These are phyloP conservation scores for Phaetusa simplex DNA, from an alignment of 2,113 vertebrate species.

Conservation along the genomic window DNA sequence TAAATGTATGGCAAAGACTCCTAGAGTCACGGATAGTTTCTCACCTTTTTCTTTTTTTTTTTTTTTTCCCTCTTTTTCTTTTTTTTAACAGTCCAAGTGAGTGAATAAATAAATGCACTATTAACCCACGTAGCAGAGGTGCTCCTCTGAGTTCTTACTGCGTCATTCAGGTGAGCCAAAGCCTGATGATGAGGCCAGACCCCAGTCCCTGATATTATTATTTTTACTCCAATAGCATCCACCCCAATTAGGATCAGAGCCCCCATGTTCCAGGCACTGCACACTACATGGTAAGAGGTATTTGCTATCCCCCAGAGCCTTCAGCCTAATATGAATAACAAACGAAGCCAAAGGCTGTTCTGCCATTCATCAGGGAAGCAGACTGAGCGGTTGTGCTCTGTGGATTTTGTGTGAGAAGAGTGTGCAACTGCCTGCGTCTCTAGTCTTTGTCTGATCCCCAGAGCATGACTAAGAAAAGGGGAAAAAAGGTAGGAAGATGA, in stretches of 20 bases:
- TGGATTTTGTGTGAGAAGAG: conserved; percentile 6
- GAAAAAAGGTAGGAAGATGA: conserved; percentile 42
- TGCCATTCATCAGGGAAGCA: not conserved
- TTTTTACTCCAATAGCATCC: not conserved
- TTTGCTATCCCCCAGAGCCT: not conserved
- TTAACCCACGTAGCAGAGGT: not conserved
- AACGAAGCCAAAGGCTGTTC: not conserved
- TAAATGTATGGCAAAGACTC: not conserved
- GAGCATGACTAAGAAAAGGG: not conserved
- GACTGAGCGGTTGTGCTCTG: not conserved
- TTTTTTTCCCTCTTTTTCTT: too few species aligned
- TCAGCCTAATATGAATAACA: not conserved
- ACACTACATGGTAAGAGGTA: not conserved
- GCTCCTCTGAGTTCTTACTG: not conserved
- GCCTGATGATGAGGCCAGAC: not conserved
- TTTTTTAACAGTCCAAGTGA: not conserved
- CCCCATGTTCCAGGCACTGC: not conserved
- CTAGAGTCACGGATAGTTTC: not conserved
- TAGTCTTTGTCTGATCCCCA: not conserved
- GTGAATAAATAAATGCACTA: not conserved
- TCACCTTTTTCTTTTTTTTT: not conserved
- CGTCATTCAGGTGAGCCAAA: not conserved
- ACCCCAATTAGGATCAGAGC: not conserved
- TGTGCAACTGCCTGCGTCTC: not conserved
- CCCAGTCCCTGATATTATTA: not conserved